Evolutionary conservation across 2,797 vertebrate genomes (phyloP), one percentile per base, ranked within the genome.

Genomic region (Sparus aurata): DNA sequence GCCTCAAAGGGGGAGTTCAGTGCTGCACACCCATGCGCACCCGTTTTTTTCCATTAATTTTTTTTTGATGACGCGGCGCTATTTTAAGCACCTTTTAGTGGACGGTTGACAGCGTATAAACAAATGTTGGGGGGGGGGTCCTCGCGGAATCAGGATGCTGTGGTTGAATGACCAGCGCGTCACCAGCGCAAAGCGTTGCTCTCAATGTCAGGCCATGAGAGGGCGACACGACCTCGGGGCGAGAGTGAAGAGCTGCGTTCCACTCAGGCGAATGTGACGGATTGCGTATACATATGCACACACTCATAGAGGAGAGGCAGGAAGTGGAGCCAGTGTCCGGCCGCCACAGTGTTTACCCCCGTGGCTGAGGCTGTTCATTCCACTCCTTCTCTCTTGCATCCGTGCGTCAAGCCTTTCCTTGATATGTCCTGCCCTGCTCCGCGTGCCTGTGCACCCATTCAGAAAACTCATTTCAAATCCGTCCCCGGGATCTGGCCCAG

Each of bases 291-390:
- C 58, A 53, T 25, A 23, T 16, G 12, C 9, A 18, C 12, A 12
- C 23, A 43, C 5, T 34, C 12, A 27, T 20, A 15, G 27, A 16
- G n/a, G 55, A 75, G 50, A 27, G 16, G 57, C 16, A 10, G 53
- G 54, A 47, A 30, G 13, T 54, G 63, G 75, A 79, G 25, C 10
- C 49, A 20, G 27, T n/a, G 62, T 78, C 78, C 65, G 3, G 46
- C 75, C 20, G 4, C 64, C 77, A 70, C 69, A 77, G 47, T 92
- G 89, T 92, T 92, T 89, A 89, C 82, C 89, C 91, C 89, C 2
- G 49, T 89, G 88, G 89, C 86, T 68, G 63, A 69, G 52, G 63
- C 66, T 83, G 77, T 83, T 79, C 73, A 38, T 75, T 80, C 74
- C 52, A 34, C 64, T 77, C 66, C 53, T 41, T 67, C 65, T 50